Base-by-base conservation (phyloP, 2,797 vertebrate genomes). In the Peromyscus nudipes region DNA sequence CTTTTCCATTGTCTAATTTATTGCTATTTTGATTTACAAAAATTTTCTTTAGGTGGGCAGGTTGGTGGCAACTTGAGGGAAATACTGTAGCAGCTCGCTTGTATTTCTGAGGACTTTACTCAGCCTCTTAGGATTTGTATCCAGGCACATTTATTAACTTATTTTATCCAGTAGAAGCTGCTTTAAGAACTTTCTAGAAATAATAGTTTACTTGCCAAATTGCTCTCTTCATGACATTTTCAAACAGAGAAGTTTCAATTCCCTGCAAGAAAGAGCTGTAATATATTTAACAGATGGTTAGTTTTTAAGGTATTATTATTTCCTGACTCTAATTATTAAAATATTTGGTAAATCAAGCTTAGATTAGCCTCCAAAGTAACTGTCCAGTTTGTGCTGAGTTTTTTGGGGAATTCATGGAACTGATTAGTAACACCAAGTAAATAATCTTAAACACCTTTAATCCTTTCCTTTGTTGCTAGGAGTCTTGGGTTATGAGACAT, bases 401-500 rank as follows among this genome's bases (percentile, higher is more conserved):
- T 95, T 95, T 95, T 95, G 57, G 21, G 92, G 83, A 82, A 94
- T 96, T 94, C 94, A 67, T 92, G 92, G 95, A 90, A 97, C 95
- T 96, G 83, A 96, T 97, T 94, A 97, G 91, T 86, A 95, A 92
- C 88, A 85, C 94, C 89, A 95, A 94, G 91, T 96, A 93, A 95
- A 96, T 92, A 93, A 87, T 94, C 89, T 96, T 95, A 93, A 96
- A 86, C 97, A 94, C 89, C 29, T 96, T 96, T 97, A 95, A 96
- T 96, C 92, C 95, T 97, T 97, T 96, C 93, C 94, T 97, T 94
- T 96, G 96, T 96, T 91, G 96, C 96, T 96, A 87, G 73, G 93
- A 97, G 49, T 90, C 91, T 88, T 19, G 25, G 81, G 94, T 95
- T 96, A 95, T 75, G 93, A 89, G 93, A 95, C 83, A 91, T 86